Evolutionary conservation across 1,140 invertebrate genomes (phyloP), one percentile per base, ranked within the genome.

Genomic region (Pseudachorutes palmiensis): DNA sequence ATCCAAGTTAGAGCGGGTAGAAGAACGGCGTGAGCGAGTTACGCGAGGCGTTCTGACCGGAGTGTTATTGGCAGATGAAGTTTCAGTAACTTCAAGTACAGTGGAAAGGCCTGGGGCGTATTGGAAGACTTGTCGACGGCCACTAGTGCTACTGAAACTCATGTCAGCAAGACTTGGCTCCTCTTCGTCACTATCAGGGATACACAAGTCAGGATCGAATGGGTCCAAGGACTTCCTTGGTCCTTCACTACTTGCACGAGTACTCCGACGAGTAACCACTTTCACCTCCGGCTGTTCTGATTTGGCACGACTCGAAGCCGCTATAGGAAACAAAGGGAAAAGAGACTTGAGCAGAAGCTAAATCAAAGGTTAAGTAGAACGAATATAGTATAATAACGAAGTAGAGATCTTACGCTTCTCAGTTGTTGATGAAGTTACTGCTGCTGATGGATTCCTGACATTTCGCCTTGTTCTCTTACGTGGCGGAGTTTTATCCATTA

Each of bases 11-110:
- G 36, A 45, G 19, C 9, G 19, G 19, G 36, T 19, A 9, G 36
- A 45, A 19, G 36, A 19, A 45, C 36, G 36, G 19, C 36, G 36
- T 12, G 22, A 2, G 72, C 60, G 12, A 36, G 33, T 33, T 48
- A 66, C 14, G 32, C 3, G 19, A 72, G 45, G 73, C 78, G 79
- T 82, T 81, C 79, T 84, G 81, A 67, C 82, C 80, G 79, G 69
- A 65, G 60, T 70, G n/a, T n/a, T n/a, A n/a, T n/a, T n/a, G 66
- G 61, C 74, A 76, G 41, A 68, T 67, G 55, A 74, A 75, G 36
- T 66, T 70, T 36, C 68, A 65, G 48, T 72, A 63, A 45, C 67
- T 68, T 62, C 76, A 71, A 55, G 24, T 5, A 55, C 51, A 5
- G 51, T 55, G 12, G 51, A 55, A 5, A 55, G 24, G 12, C 9